These are phyloP conservation scores for Cydia splendana DNA, from an alignment of 1,140 invertebrate species.

Conservation along the genomic window DNA sequence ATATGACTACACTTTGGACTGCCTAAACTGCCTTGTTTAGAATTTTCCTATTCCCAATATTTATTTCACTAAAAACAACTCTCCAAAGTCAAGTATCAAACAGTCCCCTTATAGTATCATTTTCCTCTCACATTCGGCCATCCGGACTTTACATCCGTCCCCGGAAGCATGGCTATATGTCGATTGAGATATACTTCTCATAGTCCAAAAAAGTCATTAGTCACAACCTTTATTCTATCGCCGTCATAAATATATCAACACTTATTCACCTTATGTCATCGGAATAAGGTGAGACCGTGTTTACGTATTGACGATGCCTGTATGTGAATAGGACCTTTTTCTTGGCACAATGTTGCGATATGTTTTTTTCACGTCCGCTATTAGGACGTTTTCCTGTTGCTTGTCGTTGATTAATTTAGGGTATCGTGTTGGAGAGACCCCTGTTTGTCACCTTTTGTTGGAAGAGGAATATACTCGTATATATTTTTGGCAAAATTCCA, in stretches of 20 bases:
- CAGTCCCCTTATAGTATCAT: not conserved
- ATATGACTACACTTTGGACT: too few relatives aligned
- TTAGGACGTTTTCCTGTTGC: conserved; percentile 2
- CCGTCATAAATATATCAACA: not conserved
- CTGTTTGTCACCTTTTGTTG: not conserved
- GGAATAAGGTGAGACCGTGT: not conserved
- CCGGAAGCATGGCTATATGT: not conserved
- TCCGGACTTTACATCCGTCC: not conserved
- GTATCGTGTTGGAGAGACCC: not conserved
- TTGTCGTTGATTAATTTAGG: conserved; percentile 17
- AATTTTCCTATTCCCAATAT: too few relatives aligned
- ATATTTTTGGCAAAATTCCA: too few relatives aligned
- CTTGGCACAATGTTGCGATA: not conserved
- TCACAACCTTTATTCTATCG: not conserved
- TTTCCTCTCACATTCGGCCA: conserved; percentile 12
- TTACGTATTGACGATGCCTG: not conserved
- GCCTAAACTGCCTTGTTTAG: too few relatives aligned
- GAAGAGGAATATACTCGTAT: not conserved
- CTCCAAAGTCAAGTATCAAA: not conserved
- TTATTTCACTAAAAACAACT: not conserved
- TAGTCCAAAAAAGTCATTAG: not conserved
- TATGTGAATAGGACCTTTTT: not conserved
- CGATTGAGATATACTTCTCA: not conserved
- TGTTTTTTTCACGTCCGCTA: conserved; percentile 3
- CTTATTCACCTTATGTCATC: not conserved